Evolutionary conservation across 2,888 invertebrate species (phyloP).

Genomic region (Acanthosepion lycidas): DNA sequence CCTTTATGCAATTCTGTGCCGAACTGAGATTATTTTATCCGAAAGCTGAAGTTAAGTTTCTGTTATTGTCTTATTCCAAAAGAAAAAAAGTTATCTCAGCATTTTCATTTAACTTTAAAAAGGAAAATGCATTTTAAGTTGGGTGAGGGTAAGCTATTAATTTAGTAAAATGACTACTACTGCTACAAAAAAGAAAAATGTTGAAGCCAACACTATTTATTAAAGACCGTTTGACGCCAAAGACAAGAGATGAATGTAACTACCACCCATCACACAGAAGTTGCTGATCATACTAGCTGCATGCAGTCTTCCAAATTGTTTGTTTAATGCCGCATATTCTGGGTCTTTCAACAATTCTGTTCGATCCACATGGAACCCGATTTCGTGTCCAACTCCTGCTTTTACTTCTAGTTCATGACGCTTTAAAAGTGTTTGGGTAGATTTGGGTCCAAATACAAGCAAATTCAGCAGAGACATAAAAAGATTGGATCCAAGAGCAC

Average conservation of each 20-base stretch:
- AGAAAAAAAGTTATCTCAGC: too few relatives aligned
- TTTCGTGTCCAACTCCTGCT: slow-evolving; percentile 40
- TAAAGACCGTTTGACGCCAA: neutral
- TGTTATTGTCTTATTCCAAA: too few relatives aligned
- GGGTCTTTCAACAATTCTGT: slow-evolving; percentile 35
- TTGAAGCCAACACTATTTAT: too few relatives aligned
- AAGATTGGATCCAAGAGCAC: neutral
- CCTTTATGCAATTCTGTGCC: too few relatives aligned
- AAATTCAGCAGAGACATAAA: neutral
- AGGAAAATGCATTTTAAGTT: too few relatives aligned
- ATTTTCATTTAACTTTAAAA: too few relatives aligned
- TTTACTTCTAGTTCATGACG: neutral
- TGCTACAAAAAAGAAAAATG: too few relatives aligned
- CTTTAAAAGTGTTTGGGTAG: neutral
- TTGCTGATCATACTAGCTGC: neutral
- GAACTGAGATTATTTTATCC: too few relatives aligned
- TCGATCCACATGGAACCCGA: slow-evolving; percentile 36
- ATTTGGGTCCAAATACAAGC: neutral
- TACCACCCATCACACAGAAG: neutral
- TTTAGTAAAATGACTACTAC: too few relatives aligned
- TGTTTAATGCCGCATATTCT: neutral
- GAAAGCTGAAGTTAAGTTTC: too few relatives aligned
- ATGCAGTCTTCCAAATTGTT: neutral
- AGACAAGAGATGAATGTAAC: neutral
- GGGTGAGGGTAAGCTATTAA: too few relatives aligned